Conservation (phyloP, 2,888 invertebrate genomes). For the Doris montereyensis region DNA sequence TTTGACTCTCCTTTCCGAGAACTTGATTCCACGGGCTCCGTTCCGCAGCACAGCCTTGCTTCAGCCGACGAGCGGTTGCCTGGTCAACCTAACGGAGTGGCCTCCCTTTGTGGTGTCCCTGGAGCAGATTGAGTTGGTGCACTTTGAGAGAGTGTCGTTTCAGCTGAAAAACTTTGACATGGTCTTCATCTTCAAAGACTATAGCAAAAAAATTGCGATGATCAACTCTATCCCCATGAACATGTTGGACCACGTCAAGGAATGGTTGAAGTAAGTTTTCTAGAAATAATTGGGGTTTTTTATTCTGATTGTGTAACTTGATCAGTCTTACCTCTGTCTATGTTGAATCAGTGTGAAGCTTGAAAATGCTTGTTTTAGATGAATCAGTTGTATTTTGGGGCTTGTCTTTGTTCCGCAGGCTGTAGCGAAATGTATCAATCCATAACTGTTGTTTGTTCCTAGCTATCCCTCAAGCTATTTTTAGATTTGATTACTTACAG, state of each 20-base stretch:
- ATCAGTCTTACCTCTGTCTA: too few species aligned
- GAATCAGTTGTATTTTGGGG: too few species aligned
- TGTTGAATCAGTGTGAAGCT: too few species aligned
- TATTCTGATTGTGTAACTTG: too few species aligned
- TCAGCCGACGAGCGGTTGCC: conserved; percentile 97
- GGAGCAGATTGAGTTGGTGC: conserved; percentile 97
- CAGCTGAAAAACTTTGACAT: conserved; percentile 99
- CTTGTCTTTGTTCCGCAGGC: too few species aligned
- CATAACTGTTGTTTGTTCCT: too few species aligned
- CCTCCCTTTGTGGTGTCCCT: conserved; percentile 98
- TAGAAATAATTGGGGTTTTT: background rate
- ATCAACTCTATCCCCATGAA: conserved; percentile 99
- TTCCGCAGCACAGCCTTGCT: conserved; percentile 95
- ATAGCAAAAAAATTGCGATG: conserved; percentile 93
- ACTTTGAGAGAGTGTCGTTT: conserved; percentile 99
- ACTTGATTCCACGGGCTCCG: conserved; percentile 97
- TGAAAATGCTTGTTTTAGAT: too few species aligned
- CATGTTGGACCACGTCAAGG: conserved; percentile 98
- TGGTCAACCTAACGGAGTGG: conserved; percentile 98
- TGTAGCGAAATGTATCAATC: too few species aligned
- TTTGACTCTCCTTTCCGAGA: conserved; percentile 99
- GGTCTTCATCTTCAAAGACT: conserved; percentile 99
- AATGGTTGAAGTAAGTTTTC: conserved; percentile 92
- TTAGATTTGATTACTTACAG: too few species aligned
- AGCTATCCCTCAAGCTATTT: too few species aligned